phyloP scores from a whole-genome alignment of 2,113 vertebrate species.

The Scatophagus argus region DNA sequence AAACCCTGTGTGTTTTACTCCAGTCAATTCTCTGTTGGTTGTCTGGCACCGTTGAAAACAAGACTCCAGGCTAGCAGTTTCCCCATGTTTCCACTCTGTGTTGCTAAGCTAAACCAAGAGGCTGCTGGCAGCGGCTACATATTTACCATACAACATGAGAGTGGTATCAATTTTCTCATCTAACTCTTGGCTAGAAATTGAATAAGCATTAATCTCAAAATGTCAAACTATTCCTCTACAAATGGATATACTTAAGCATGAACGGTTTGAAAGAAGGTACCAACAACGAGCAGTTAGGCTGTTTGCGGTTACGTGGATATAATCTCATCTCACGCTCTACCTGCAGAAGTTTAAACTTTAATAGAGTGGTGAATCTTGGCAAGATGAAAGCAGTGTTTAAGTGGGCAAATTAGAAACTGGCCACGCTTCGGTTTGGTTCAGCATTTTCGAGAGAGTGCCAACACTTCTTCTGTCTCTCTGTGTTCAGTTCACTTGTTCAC shows the following conservation, averaged over 20 bases:
- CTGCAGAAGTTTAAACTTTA: conserved; percentile 19
- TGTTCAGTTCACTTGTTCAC: conserved; percentile 2
- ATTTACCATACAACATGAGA: background rate
- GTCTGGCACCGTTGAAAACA: background rate
- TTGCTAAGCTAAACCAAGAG: background rate
- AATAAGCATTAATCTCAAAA: conserved; percentile 1
- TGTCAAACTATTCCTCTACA: background rate
- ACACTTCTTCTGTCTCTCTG: conserved; percentile 7
- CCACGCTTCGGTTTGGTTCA: conserved; percentile 41
- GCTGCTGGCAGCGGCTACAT: background rate
- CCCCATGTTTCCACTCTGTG: background rate
- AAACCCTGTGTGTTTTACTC: background rate
- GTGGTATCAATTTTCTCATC: background rate
- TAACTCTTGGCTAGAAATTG: background rate
- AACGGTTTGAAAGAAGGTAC: background rate
- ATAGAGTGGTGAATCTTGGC: conserved; percentile 32
- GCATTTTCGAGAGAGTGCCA: conserved; percentile 37
- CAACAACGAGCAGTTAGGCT: background rate
- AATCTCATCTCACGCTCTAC: conserved; percentile 7
- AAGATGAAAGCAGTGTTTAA: conserved; percentile 31
- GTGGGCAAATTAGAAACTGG: conserved; percentile 45
- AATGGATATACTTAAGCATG: background rate
- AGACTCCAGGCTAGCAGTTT: background rate
- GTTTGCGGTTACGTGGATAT: background rate
- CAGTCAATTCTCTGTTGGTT: background rate